Conservation (phyloP, 2,113 vertebrate genomes). For the Eira barbara region DNA sequence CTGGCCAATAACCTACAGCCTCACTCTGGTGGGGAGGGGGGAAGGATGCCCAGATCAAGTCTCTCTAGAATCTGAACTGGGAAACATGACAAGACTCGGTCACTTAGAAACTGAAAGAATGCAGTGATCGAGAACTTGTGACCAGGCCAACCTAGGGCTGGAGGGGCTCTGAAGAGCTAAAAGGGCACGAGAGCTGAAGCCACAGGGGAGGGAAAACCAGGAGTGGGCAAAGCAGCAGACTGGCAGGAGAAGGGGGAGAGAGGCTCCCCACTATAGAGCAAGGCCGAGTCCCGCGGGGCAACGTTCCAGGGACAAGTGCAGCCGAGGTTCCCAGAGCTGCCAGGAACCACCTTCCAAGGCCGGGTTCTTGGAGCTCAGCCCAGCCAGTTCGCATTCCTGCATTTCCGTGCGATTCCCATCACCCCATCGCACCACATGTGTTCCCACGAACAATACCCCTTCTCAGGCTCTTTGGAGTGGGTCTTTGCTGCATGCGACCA, state of each 20-base stretch:
- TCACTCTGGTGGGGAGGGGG: not conserved
- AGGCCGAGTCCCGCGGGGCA: not conserved
- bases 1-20: not conserved
- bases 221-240: not conserved
- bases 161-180: not conserved
- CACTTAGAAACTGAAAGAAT: slow-evolving; percentile 20
- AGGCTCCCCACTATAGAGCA: not conserved
- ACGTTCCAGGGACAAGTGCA: not conserved
- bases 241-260: not conserved
- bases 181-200: not conserved
- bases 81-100: not conserved
- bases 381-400: not conserved
- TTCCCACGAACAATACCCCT: not conserved
- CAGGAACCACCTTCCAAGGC: not conserved
- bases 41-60: not conserved
- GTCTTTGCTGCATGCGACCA: not conserved
- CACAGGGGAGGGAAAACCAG: not conserved
- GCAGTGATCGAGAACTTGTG: not conserved
- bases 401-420: not conserved
- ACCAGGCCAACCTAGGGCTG: not conserved
- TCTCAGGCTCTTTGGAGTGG: not conserved
- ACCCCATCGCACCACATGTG: not conserved
- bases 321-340: not conserved
- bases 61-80: not conserved
- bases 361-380: not conserved